phyloP scores from a whole-genome alignment of 2,888 invertebrate genomes.

The Lithosia quadra region DNA sequence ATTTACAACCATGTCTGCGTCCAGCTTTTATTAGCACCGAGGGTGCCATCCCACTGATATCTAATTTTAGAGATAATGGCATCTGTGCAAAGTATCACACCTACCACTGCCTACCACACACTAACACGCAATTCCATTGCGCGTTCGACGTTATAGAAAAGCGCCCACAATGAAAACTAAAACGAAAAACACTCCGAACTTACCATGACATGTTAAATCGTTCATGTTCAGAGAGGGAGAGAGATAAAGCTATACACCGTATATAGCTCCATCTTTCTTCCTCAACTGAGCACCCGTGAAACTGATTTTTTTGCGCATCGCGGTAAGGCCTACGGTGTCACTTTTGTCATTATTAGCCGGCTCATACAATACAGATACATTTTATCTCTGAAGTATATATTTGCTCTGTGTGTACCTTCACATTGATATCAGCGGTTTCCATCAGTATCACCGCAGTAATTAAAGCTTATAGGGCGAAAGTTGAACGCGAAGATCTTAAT shows the following conservation, averaged over 20 bases:
- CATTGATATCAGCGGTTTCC: slow-evolving; percentile 64
- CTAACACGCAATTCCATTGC: not conserved
- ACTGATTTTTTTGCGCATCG: no score
- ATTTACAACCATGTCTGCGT: slow-evolving; percentile 59
- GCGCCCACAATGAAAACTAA: no score
- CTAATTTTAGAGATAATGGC: not conserved
- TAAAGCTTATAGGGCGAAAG: slow-evolving; percentile 82
- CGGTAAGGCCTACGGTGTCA: no score
- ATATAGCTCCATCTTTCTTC: no score
- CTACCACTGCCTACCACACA: no score
- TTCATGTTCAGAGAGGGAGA: no score
- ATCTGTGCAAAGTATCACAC: no score
- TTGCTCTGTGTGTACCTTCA: not conserved
- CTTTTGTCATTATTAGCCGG: no score
- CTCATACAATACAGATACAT: slow-evolving; percentile 47
- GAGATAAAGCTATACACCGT: no score
- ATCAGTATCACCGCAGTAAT: slow-evolving; percentile 77
- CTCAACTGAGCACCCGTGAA: no score
- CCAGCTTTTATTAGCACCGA: slow-evolving; percentile 62
- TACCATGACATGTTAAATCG: no score
- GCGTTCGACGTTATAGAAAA: not conserved
- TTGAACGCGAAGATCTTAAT: slow-evolving; percentile 83
- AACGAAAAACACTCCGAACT: no score
- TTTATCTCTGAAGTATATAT: not conserved
- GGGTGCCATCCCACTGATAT: slow-evolving; percentile 54